Base-by-base conservation (phyloP, 2,888 invertebrate species). In the Chesias legatella region DNA sequence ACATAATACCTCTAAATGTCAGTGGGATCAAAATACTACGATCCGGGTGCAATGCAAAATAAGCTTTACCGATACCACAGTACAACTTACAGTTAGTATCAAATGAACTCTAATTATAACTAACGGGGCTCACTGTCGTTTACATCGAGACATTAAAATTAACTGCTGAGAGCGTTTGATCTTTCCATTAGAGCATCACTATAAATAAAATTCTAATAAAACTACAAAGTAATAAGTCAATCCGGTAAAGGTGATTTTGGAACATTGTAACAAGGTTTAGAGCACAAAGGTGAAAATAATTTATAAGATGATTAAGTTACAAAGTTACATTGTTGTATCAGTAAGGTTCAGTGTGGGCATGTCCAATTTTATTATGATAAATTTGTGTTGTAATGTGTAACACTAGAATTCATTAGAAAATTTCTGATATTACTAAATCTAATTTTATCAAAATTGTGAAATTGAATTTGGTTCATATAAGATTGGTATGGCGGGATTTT, bases 81-180 rank as follows among this genome's bases (percentile, higher is more conserved):
- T 36, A 29, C 33, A 32, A 26, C 23, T 10, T 21, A 22, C 32
- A 35, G 35, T 36, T 17, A 28, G 25, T 27, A 37, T 33, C 13
- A 3, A 17, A 2, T 17, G 5, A 17, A 17, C 72, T 82, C 84
- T 84, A 86, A 85, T 86, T 85, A 86, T 88, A 85, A 79, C 81
- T 76, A 81, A 72, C 81, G 68, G 63, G 70, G 52, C 63, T 63
- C 67, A 62, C 66, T 76, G 69, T 71, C 77, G 77, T 76, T 78
- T 78, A 79, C 82, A 83, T 75, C 63, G 79, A 79, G 84, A 83
- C 85, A 85, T 85, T 84, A 86, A 88, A 85, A 85, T 85, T 83
- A 85, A 85, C 84, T 81, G 73, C 75, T 67, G 70, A 67, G 62
- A 64, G 67, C 84, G 74, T 88, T 86, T 88, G 86, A 88, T 88